phyloP scores from a whole-genome alignment of 2,888 invertebrate species.

The Thymelicus lineola region DNA sequence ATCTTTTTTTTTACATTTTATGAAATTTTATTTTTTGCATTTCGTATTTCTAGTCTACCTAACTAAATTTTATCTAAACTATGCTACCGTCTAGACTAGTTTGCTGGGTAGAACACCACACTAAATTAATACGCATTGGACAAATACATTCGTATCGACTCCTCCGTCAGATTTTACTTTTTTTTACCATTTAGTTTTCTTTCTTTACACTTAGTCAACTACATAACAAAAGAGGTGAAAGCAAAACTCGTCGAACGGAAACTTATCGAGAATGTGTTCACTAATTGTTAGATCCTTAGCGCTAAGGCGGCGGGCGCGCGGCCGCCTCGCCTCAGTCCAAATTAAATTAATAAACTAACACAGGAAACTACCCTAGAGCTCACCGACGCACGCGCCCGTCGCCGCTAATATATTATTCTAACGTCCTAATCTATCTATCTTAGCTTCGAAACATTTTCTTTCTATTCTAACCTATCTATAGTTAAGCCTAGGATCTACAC shows the following conservation, averaged over 20 bases:
- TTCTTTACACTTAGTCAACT: constrained; percentile 83
- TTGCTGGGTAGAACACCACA: constrained; percentile 84
- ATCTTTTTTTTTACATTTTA: constrained; percentile 85
- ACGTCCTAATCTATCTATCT: constrained; percentile 79
- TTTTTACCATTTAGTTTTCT: constrained; percentile 77
- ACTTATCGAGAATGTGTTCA: constrained; percentile 80
- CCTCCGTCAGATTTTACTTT: constrained; percentile 63
- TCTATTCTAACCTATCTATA: constrained; percentile 83
- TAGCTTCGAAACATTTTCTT: constrained; percentile 80
- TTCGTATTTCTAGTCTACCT: constrained; percentile 85
- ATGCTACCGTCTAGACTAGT: constrained; percentile 86
- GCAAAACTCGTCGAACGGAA: constrained; percentile 82
- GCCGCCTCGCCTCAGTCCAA: constrained; percentile 81
- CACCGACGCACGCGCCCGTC: constrained; percentile 59
- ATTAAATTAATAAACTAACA: constrained; percentile 85
- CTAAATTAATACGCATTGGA: constrained; percentile 84
- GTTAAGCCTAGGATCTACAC: constrained; percentile 74
- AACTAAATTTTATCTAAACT: constrained; percentile 85
- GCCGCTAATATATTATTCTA: constrained; percentile 73
- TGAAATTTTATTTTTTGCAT: constrained; percentile 84
- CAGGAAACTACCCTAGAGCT: constrained; percentile 81
- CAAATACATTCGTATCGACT: constrained; percentile 82
- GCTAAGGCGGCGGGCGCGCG: constrained; percentile 57
- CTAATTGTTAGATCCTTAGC: constrained; percentile 69
- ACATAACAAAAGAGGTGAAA: constrained; percentile 85